These are phyloP conservation scores for Discoglossus pictus DNA, from an alignment of 2,797 vertebrate species.

Conservation along the genomic window DNA sequence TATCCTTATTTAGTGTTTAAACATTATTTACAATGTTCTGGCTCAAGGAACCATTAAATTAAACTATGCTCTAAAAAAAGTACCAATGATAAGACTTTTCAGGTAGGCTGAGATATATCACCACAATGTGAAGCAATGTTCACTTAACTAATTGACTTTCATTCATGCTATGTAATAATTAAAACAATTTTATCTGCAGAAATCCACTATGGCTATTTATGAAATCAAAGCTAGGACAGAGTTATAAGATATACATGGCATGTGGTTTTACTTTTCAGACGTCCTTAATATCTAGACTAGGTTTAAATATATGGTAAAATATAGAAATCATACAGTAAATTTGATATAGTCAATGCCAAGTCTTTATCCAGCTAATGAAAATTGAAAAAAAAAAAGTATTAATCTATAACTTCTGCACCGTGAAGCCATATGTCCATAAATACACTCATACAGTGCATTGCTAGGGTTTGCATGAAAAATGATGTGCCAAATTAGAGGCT, in stretches of 20 bases:
- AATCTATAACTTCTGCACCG: no score
- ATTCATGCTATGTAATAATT: conserved; percentile 7
- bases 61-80: neutral
- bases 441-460: no score
- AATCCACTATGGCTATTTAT: neutral
- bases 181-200: conserved; percentile 2
- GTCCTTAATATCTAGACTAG: no score
- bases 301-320: no score
- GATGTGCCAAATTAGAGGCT: no score
- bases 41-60: conserved; percentile 12
- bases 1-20: no score
- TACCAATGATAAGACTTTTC: neutral
- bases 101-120: conserved; percentile 15
- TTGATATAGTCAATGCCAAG: no score
- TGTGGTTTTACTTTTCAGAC: neutral
- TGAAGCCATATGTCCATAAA: no score
- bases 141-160: conserved; percentile 9
- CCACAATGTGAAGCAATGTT: conserved; percentile 8
- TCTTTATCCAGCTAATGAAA: no score
- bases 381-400: no score
- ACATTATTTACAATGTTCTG: neutral
- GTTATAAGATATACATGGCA: neutral
- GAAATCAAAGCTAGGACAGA: neutral
- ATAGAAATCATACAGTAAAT: no score
- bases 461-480: no score